Percentiles rank a stretch among this genome's conserved stretches.
These are phyloP conservation scores for Lordiphosa andalusiaca DNA, from an alignment of 2,888 invertebrate species.

Conservation along the genomic window DNA sequence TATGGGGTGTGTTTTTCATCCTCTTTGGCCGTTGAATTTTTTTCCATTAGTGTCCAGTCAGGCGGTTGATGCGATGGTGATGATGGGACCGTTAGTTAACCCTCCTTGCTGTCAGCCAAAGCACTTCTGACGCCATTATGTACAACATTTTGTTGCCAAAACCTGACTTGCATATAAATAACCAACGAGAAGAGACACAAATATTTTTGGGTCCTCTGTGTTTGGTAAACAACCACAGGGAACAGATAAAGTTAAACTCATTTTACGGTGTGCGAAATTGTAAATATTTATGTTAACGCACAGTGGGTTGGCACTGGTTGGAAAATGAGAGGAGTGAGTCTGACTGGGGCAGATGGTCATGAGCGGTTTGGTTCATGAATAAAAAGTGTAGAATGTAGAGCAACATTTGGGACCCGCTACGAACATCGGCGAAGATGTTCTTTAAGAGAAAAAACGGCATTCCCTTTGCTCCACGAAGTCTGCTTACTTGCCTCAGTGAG, in stretches of 20 bases:
- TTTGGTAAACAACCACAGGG: constrained; percentile 67
- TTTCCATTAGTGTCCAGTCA: constrained; percentile 71
- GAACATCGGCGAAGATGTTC: too few species aligned
- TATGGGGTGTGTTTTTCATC: constrained; percentile 17
- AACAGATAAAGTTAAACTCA: constrained; percentile 72
- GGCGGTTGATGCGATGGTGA: constrained; percentile 53
- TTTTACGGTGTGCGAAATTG: constrained; percentile 70
- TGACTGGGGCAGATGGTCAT: too few species aligned
- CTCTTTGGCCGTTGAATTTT: constrained; percentile 32
- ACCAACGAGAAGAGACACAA: constrained; percentile 43
- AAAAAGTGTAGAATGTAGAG: too few species aligned
- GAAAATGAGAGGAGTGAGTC: not conserved
- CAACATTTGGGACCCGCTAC: too few species aligned
- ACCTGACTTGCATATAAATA: constrained; percentile 77
- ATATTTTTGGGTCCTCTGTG: constrained; percentile 36
- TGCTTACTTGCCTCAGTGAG: too few species aligned
- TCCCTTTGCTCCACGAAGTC: too few species aligned
- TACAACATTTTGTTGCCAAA: constrained; percentile 54
- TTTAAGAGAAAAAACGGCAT: too few species aligned
- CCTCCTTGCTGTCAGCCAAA: constrained; percentile 8
- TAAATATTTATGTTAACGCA: constrained; percentile 64
- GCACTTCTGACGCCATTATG: constrained; percentile 65
- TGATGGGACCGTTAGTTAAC: constrained; percentile 37
- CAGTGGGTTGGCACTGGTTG: constrained; percentile 36
- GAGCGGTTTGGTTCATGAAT: too few species aligned